These are phyloP conservation scores for Tanypteryx hageni DNA, from an alignment of 2,888 invertebrate genomes.

Conservation along the genomic window DNA sequence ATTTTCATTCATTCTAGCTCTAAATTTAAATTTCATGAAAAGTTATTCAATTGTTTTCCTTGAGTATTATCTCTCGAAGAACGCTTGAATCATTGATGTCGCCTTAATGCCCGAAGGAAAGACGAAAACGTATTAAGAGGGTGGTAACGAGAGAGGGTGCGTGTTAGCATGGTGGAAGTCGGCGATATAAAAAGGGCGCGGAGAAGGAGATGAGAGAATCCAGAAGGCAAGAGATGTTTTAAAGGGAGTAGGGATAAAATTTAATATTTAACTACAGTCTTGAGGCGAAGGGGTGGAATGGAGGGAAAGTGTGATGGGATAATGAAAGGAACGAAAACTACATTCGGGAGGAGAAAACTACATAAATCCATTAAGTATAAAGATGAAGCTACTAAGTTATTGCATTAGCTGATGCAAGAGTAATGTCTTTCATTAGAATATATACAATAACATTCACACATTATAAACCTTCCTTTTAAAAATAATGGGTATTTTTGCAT, in stretches of 20 bases:
- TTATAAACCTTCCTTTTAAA: no score
- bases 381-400: no score
- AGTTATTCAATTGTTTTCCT: neutral
- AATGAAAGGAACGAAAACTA: neutral
- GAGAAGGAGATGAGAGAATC: neutral
- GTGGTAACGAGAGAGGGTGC: slow-evolving; percentile 15
- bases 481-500: no score
- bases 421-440: no score
- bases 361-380: no score
- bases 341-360: no score
- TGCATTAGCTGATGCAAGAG: no score
- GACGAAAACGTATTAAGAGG: neutral
- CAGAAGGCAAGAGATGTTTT: neutral
- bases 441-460: no score
- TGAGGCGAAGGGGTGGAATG: neutral
- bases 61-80: neutral
- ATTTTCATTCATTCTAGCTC: no score
- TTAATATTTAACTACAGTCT: neutral
- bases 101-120: neutral
- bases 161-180: neutral
- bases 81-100: neutral
- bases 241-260: slow-evolving; percentile 6
- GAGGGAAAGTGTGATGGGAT: neutral
- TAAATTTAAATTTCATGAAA: no score
- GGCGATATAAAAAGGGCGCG: neutral